Conservation (phyloP, 2,113 vertebrate species). For the Oncorhynchus nerka region DNA sequence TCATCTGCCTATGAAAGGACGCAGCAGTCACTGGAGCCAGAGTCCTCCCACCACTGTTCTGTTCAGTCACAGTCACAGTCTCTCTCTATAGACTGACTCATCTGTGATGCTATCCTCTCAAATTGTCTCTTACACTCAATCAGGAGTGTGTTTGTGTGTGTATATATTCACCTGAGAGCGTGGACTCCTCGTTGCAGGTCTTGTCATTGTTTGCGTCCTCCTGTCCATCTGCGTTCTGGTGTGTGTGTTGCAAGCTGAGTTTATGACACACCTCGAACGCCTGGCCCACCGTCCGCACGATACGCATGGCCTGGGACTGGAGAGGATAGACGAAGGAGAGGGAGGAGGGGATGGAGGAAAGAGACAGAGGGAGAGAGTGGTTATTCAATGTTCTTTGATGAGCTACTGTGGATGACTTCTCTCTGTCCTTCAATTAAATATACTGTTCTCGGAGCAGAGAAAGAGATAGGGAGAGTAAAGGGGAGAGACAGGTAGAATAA, state of each 20-base stretch:
- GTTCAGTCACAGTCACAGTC: not conserved
- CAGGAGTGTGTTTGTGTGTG: not conserved
- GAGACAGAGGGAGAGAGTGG: not conserved
- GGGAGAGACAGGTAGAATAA: not conserved
- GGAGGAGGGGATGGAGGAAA: not conserved
- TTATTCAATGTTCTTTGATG: no score
- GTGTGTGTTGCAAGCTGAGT: constrained; percentile 91
- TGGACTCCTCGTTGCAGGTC: constrained; percentile 73
- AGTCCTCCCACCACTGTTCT: constrained; percentile 7
- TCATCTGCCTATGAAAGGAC: constrained; percentile 66
- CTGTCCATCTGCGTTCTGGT: constrained; percentile 85
- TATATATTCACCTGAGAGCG: constrained; percentile 73
- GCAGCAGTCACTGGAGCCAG: constrained; percentile 29
- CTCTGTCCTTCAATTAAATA: no score
- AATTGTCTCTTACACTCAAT: constrained; percentile 10
- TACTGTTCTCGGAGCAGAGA: not conserved
- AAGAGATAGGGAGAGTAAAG: not conserved
- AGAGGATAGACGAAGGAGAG: not conserved
- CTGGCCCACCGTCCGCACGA: constrained; percentile 93
- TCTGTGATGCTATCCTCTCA: constrained; percentile 40
- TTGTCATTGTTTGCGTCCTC: constrained; percentile 82
- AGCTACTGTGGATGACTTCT: no score
- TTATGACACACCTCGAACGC: constrained; percentile 97
- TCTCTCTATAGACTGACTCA: constrained; percentile 44
- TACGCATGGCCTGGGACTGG: constrained; percentile 96